Conservation (phyloP, 2,888 invertebrate species). For the Elmis aenea region DNA sequence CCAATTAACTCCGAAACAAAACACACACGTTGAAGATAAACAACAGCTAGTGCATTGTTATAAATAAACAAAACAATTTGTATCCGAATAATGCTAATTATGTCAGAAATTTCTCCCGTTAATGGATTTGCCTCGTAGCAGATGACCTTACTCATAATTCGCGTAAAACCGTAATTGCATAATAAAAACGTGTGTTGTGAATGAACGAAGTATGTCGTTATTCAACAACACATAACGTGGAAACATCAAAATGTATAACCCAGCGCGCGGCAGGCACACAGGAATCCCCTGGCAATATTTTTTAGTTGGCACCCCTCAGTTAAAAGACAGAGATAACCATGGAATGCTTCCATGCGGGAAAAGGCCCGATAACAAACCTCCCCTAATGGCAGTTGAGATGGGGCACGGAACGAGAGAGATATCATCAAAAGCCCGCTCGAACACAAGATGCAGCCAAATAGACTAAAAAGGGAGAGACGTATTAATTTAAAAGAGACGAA, state of each 20-base stretch:
- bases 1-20: no score
- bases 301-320: constrained; percentile 17
- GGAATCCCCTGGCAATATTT: constrained; percentile 23
- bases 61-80: no score
- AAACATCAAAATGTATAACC: constrained; percentile 10
- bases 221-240: no score
- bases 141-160: no score
- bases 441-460: constrained; percentile 10
- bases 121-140: no score
- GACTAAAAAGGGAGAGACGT: constrained; percentile 15
- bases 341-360: neutral
- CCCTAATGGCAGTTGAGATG: constrained; percentile 10
- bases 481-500: constrained; percentile 21
- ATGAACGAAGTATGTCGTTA: no score
- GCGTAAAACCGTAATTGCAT: no score
- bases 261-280: constrained; percentile 7
- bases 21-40: no score
- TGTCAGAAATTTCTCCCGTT: no score
- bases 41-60: no score
- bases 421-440: constrained; percentile 13
- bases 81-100: no score
- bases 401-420: constrained; percentile 7
- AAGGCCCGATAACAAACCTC: constrained; percentile 12
- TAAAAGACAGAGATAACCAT: constrained; percentile 6
- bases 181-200: no score